Evolutionary conservation across 37 sponge, comb jelly and placozoan genomes (phyloP), one percentile per base, ranked within the genome.

Genomic region (Cliona cf. orientalis): DNA sequence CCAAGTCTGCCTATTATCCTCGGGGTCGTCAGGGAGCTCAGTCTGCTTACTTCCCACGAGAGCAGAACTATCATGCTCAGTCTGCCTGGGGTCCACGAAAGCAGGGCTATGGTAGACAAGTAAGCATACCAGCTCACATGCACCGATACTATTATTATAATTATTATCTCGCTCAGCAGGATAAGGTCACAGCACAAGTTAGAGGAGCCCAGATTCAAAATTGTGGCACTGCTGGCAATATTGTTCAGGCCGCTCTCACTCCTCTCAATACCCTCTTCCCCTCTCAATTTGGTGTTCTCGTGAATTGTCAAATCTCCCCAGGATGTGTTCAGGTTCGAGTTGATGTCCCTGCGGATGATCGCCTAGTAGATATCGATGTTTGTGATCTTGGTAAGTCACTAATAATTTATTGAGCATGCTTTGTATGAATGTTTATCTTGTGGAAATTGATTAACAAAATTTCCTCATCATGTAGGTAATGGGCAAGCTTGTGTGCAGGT

Each of bases 211-310:
- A 62, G 23, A 37, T 67, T 41, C 23, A 36, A 7, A 36, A 35
- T 41, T 67, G 69, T 67, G 41, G 38, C 37, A 67, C 69, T 36
- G 69, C 41, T 38, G 69, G 41, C 11, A 22, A 67, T 37, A 67
- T 37, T 35, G 40, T 67, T 9, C 7, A 32, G 7, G 22, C 40
- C 36, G 69, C 41, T 9, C n/a, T 61, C 26, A 25, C 63, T 26
- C 25, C n/a, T 6, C 28, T 12, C 63, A 26, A n/a, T 6, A 61
- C n/a, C n/a, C 7, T 26, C 25, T 26, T 61, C n/a, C 28, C 63
- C 12, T 25, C 22, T n/a, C 26, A 12, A 26, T 12, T 61, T 26
- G 28, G 28, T n/a, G 63, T 61, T 11, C 28, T 61, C 26, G 63
- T 61, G 26, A 61, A 61, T 28, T 61, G 63, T 61, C 26, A 5